Evolutionary conservation across 2,113 vertebrate species (phyloP).

Genomic region (Cyanocitta stelleri): DNA sequence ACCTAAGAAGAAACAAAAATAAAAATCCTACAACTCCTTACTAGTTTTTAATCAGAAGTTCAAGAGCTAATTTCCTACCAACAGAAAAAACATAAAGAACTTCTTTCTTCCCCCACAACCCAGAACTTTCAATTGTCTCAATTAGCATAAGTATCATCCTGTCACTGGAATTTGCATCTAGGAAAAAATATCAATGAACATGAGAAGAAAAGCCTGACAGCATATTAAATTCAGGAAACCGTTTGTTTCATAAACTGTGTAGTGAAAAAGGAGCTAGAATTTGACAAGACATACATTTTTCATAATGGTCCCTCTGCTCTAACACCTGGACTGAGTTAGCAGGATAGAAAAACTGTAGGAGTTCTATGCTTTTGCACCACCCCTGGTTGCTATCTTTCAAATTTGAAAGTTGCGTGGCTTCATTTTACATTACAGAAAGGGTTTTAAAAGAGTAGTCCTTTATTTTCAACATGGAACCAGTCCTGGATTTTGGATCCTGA

Average conservation of each 20-base stretch:
- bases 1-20: background rate
- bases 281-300: background rate
- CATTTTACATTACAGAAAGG: background rate
- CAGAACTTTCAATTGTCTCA: background rate
- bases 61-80: background rate
- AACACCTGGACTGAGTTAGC: background rate
- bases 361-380: background rate
- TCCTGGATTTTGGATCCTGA: background rate
- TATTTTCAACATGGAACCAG: background rate
- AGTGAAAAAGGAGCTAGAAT: background rate
- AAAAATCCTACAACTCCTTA: background rate
- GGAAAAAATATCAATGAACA: background rate
- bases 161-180: background rate
- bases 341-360: background rate
- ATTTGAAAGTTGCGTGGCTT: background rate
- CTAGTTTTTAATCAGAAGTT: background rate
- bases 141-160: background rate
- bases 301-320: background rate
- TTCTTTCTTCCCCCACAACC: fast-evolving
- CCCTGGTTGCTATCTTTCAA: background rate
- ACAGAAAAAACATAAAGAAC: background rate
- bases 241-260: background rate
- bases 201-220: background rate
- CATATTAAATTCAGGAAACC: background rate
- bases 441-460: background rate